Conservation (phyloP, 1,140 invertebrate species). For the Campoletis sonorensis region DNA sequence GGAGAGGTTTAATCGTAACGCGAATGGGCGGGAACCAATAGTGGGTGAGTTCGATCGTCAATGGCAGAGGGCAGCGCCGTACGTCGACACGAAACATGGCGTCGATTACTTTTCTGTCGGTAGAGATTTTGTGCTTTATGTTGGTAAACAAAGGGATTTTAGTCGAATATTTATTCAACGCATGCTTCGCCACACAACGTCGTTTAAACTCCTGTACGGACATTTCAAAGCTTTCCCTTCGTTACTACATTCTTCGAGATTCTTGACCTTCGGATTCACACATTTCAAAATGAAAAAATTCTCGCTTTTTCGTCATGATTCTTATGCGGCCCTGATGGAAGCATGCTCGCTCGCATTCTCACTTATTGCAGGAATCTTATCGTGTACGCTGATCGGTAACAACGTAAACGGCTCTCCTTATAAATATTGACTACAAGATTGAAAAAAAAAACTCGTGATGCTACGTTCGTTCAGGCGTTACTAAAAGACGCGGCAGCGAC, state of each 20-base stretch:
- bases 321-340: slow-evolving; percentile 68
- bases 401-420: not conserved
- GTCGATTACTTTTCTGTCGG: not conserved
- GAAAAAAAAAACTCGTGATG: too few relatives aligned
- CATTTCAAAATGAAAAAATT: slow-evolving; percentile 38
- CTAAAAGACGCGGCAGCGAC: too few relatives aligned
- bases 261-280: not conserved
- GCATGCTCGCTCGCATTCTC: slow-evolving; percentile 66
- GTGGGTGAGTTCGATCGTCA: slow-evolving; percentile 20
- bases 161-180: too few relatives aligned
- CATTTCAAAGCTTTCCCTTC: too few relatives aligned
- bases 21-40: slow-evolving; percentile 46
- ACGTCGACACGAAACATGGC: slow-evolving; percentile 23
- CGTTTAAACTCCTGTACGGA: too few relatives aligned
- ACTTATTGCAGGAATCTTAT: slow-evolving; percentile 33
- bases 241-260: too few relatives aligned
- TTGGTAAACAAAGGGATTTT: too few relatives aligned
- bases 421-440: not conserved
- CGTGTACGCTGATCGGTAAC: slow-evolving; percentile 20
- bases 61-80: not conserved
- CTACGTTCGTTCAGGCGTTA: too few relatives aligned
- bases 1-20: not conserved
- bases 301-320: slow-evolving; percentile 56
- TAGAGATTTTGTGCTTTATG: too few relatives aligned
- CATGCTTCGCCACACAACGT: too few relatives aligned